Conservation (phyloP, 2,797 vertebrate genomes). For the Tamandua tetradactyla region DNA sequence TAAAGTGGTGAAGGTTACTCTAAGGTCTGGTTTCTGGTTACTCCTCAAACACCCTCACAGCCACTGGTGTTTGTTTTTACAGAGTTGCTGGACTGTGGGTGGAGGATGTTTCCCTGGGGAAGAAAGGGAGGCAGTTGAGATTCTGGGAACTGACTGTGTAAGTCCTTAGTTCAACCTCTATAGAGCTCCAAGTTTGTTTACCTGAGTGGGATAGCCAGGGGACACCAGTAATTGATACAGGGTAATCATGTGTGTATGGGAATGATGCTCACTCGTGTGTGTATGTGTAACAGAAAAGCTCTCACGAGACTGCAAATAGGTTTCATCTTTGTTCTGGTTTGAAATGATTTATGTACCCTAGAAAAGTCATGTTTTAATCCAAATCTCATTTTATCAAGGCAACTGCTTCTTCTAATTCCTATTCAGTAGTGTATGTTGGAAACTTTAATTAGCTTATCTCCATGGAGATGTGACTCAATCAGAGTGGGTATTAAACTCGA, state of each 20-base stretch:
- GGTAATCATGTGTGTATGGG: not conserved
- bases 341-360: too few relatives aligned
- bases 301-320: slow-evolving; percentile 32
- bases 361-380: too few relatives aligned
- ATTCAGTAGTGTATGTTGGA: too few relatives aligned
- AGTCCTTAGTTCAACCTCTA: not conserved
- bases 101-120: slow-evolving; percentile 9
- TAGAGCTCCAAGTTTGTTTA: slow-evolving; percentile 12
- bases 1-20: slow-evolving; percentile 1
- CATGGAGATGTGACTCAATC: too few relatives aligned
- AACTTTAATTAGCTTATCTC: too few relatives aligned
- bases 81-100: not conserved
- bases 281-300: not conserved
- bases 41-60: not conserved
- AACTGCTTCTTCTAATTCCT: too few relatives aligned
- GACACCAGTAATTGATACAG: slow-evolving; percentile 5
- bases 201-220: not conserved
- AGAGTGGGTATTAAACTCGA: too few relatives aligned
- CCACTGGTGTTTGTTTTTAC: not conserved
- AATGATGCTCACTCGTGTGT: not conserved
- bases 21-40: not conserved
- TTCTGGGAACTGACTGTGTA: not conserved
- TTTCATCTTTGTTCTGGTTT: too few relatives aligned
- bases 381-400: too few relatives aligned
- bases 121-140: not conserved